These are phyloP conservation scores for Drosophila virilis DNA, from an alignment of 1,140 invertebrate species.

Conservation along the genomic window DNA sequence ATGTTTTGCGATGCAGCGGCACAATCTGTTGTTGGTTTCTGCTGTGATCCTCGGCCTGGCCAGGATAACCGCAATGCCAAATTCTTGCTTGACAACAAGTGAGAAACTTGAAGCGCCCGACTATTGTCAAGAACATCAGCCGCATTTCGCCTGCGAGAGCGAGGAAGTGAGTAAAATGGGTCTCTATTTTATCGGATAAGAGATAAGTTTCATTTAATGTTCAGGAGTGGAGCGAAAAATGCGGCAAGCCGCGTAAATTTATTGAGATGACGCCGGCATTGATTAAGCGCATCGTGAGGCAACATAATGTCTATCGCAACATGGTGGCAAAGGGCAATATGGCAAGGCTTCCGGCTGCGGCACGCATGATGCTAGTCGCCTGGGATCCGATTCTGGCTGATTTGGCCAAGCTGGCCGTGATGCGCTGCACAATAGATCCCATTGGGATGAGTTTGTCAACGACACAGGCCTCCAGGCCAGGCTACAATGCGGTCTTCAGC, in stretches of 20 bases:
- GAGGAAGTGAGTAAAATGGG: conserved; percentile 1
- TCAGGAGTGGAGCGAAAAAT: background rate
- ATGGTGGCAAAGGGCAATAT: conserved; percentile 24
- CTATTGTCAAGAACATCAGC: conserved; percentile 1
- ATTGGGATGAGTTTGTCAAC: background rate
- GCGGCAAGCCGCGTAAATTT: too few species aligned
- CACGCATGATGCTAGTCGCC: conserved; percentile 20
- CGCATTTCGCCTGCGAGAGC: conserved; percentile 20
- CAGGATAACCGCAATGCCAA: background rate
- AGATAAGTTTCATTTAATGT: background rate
- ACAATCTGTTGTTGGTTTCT: background rate
- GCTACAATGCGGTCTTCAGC: conserved; percentile 12
- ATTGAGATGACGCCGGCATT: background rate
- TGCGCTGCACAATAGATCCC: background rate
- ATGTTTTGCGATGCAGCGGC: background rate
- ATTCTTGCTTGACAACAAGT: background rate
- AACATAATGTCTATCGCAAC: conserved; percentile 35
- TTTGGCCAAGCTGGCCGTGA: conserved; percentile 11
- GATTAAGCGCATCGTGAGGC: background rate
- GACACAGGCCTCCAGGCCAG: background rate
- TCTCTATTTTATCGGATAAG: too few species aligned
- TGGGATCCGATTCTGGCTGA: conserved; percentile 33
- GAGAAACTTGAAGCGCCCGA: background rate
- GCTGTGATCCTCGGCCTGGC: background rate
- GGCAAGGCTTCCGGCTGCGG: background rate